Conservation (phyloP, 2,888 invertebrate species). For the Catocala nupta region DNA sequence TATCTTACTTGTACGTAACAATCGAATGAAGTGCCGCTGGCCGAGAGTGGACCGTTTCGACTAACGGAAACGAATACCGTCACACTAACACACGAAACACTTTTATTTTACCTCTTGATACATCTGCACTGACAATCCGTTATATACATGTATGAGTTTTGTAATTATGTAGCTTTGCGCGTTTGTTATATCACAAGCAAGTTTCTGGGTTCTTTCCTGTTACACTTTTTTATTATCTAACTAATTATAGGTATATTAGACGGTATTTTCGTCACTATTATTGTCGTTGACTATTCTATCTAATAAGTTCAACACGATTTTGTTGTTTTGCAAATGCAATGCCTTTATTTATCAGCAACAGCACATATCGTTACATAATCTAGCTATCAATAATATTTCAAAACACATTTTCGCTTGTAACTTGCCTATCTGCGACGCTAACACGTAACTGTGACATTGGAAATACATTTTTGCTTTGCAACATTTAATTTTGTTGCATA, state of each 20-base stretch:
- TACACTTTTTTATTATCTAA: neutral
- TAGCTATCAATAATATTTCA: constrained; percentile 12
- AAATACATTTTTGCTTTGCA: neutral
- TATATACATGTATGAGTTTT: constrained; percentile 7
- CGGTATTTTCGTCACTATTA: neutral
- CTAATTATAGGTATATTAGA: too few relatives aligned
- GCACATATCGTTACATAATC: constrained; percentile 11
- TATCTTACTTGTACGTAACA: constrained; percentile 29
- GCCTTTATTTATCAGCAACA: constrained; percentile 1
- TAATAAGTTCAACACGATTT: neutral
- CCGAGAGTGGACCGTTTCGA: constrained; percentile 39
- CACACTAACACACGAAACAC: constrained; percentile 37
- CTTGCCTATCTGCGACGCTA: constrained; percentile 5
- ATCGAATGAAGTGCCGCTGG: constrained; percentile 18
- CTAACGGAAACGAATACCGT: constrained; percentile 56
- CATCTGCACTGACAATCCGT: constrained; percentile 11
- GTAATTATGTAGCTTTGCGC: constrained; percentile 11
- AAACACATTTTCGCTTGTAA: constrained; percentile 1
- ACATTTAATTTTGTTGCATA: constrained; percentile 39
- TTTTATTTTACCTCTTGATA: constrained; percentile 44
- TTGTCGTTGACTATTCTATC: neutral
- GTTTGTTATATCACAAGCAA: constrained; percentile 23
- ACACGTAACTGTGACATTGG: constrained; percentile 18
- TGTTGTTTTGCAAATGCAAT: neutral
- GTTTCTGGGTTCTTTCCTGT: constrained; percentile 13